Evolutionary conservation across 2,888 invertebrate species (phyloP).

Genomic region (Drosophila lacicola): DNA sequence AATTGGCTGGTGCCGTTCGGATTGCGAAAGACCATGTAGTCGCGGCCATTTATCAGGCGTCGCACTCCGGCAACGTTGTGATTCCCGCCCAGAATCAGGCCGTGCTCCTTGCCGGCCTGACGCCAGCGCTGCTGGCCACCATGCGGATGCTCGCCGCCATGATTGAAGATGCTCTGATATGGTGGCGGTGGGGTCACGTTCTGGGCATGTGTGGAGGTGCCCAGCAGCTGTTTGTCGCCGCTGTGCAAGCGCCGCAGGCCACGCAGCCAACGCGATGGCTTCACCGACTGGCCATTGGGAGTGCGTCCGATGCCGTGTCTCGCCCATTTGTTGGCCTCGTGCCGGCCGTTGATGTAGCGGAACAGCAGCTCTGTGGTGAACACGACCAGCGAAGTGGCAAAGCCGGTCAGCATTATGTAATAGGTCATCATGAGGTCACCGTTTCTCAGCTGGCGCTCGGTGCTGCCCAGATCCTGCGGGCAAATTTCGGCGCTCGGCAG

Average conservation of each 20-base stretch:
- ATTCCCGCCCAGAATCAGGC: conserved; percentile 53
- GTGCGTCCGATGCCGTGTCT: conserved; percentile 76
- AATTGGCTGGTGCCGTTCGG: conserved; percentile 88
- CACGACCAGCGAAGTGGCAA: conserved; percentile 88
- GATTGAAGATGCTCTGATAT: conserved; percentile 86
- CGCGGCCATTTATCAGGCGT: conserved; percentile 90
- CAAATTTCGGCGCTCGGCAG: conserved; percentile 92
- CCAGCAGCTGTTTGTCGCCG: conserved; percentile 58
- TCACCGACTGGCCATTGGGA: conserved; percentile 73
- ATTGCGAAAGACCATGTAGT: conserved; percentile 89
- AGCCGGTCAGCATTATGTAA: conserved; percentile 90
- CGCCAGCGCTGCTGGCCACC: conserved; percentile 54
- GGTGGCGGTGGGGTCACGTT: conserved; percentile 87
- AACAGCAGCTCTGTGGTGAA: conserved; percentile 89
- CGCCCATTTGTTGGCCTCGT: conserved; percentile 70
- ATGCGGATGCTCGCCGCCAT: conserved; percentile 27
- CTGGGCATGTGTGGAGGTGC: conserved; percentile 49
- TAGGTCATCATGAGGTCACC: conserved; percentile 93
- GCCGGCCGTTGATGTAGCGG: conserved; percentile 79
- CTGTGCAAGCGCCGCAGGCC: conserved; percentile 44
- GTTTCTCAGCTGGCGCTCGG: conserved; percentile 91
- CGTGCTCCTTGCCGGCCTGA: conserved; percentile 51
- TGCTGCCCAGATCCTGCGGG: conserved; percentile 92
- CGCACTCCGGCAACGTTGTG: conserved; percentile 83
- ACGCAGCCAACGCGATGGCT: conserved; percentile 72